Evolutionary conservation across 2,888 invertebrate species (phyloP).

Genomic region (Ephialtes manifestator): DNA sequence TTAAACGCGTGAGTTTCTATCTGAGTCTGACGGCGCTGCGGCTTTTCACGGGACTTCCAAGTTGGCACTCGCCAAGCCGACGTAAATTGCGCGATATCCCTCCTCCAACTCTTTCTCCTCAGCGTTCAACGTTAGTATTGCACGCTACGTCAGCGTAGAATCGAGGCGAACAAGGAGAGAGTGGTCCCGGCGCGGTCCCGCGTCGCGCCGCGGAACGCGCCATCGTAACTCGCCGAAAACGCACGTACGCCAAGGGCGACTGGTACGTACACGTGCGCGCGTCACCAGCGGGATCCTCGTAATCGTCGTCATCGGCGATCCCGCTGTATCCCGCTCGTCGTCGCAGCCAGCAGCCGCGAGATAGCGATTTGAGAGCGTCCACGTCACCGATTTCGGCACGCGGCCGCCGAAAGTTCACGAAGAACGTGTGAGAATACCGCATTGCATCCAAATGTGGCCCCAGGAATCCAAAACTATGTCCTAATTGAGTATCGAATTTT

Average conservation of each 20-base stretch:
- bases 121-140: not conserved
- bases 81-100: slow-evolving; percentile 20
- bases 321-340: slow-evolving; percentile 4
- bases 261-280: slow-evolving; percentile 51
- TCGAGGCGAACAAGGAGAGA: slow-evolving; percentile 65
- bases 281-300: slow-evolving; percentile 55
- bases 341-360: slow-evolving; percentile 13
- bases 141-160: slow-evolving; percentile 42
- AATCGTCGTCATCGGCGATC: slow-evolving; percentile 43
- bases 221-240: slow-evolving; percentile 79
- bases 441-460: not conserved
- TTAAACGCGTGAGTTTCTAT: not conserved
- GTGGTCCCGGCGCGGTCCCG: slow-evolving; percentile 65
- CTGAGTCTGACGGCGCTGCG: not conserved
- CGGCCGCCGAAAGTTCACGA: not conserved
- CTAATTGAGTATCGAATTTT: not conserved
- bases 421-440: not conserved
- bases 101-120: not conserved
- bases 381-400: not conserved
- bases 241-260: slow-evolving; percentile 77
- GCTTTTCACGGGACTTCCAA: slow-evolving; percentile 14
- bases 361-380: not conserved
- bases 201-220: slow-evolving; percentile 52
- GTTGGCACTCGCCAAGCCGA: slow-evolving; percentile 3
- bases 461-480: not conserved